A percentile compares a stretch with the other conserved stretches of the same genome.
These are phyloP conservation scores for Aleadryas rufinucha DNA, from an alignment of 2,113 vertebrate species.

Conservation along the genomic window DNA sequence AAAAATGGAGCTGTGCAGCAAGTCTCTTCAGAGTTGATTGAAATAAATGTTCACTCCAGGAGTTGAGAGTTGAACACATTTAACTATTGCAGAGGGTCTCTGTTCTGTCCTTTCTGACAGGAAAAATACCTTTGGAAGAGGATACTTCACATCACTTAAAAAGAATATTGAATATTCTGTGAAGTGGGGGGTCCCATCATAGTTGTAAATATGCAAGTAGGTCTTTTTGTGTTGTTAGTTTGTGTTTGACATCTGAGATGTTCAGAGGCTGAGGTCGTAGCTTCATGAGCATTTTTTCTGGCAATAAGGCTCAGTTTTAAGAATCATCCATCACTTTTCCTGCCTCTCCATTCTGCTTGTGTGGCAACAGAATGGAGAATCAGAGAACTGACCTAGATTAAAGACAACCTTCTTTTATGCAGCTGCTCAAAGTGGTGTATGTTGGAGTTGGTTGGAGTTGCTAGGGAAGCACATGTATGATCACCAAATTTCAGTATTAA, in stretches of 20 bases:
- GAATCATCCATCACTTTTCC: neutral
- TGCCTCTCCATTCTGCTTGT: neutral
- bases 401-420: neutral
- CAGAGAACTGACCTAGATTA: neutral
- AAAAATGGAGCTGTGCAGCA: neutral
- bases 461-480: neutral
- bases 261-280: neutral
- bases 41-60: conserved; percentile 13
- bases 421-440: neutral
- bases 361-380: neutral
- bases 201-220: neutral
- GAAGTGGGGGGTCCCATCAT: neutral
- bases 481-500: neutral
- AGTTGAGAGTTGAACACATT: neutral
- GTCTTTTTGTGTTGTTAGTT: neutral
- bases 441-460: neutral
- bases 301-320: neutral
- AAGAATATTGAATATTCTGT: neutral
- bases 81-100: neutral
- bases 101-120: neutral
- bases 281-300: neutral
- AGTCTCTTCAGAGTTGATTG: neutral
- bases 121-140: neutral
- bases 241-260: neutral
- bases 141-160: neutral